Evolutionary conservation across 1,140 invertebrate genomes (phyloP), one percentile per base, ranked within the genome.

Genomic region (Drosophila carrolli): DNA sequence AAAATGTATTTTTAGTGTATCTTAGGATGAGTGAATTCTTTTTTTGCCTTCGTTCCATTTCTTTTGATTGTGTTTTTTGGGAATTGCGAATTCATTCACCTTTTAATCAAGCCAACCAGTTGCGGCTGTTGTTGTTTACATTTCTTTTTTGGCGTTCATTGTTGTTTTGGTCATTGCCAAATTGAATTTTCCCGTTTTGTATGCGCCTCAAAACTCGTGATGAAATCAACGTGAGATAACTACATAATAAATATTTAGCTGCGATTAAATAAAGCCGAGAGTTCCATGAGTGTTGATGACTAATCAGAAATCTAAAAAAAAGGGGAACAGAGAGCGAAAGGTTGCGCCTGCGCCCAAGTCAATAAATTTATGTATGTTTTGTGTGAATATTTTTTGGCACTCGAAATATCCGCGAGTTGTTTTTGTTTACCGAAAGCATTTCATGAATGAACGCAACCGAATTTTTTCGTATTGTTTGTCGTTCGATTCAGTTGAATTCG

Each of bases 21-120:
- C 4, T 23, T 0, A 0, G 7, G 3, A 27, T 14, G 44, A 37
- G 9, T 27, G 27, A 41, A 38, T 44, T 35, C 9, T 73, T 44
- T n/a, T 13, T 43, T 61, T 54, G n/a, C 50, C 48, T 56, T 51
- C 32, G 32, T 51, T 74, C 32, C 1, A 46, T 35, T 38, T 44
- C 47, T 53, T 61, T 55, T 57, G 14, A 86, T 71, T 85, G 56
- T 58, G 68, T 4, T 50, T 81, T 65, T 51, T 84, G 76, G 72
- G 79, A 71, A 78, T 74, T 47, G 68, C 66, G 47, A 88, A 88
- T 86, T 86, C 83, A 86, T 86, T 88, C 83, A 88, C 83, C 83
- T 88, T 86, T 83, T 86, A 86, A 86, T 88, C 83, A 83, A 48
- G 76, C 68, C 83, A 88, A 86, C 81, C 75, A 86, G 85, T 86